Evolutionary conservation across 2,113 vertebrate species (phyloP).

Genomic region (Vimba vimba): DNA sequence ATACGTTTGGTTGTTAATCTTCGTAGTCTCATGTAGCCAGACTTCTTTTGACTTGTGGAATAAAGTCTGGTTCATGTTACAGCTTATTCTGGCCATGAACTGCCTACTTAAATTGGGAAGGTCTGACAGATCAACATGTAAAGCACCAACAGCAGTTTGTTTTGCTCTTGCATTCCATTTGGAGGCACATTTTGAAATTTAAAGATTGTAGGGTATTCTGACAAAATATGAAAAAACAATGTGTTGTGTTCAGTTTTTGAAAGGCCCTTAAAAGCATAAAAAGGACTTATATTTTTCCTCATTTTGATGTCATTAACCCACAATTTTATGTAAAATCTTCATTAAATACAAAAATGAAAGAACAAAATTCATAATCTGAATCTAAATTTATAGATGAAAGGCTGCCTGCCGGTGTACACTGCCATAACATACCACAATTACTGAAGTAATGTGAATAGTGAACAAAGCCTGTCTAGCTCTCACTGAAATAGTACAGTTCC

Average conservation of each 20-base stretch:
- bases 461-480: background rate
- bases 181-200: background rate
- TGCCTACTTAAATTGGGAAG: too few species aligned
- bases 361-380: background rate
- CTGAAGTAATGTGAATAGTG: background rate
- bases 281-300: background rate
- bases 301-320: background rate
- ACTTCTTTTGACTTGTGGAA: background rate
- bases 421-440: background rate
- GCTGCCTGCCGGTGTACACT: background rate
- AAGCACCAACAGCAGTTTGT: background rate
- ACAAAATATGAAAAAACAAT: too few species aligned
- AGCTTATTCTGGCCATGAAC: background rate
- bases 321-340: background rate
- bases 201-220: too few species aligned
- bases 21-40: background rate
- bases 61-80: background rate
- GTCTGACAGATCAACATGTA: background rate
- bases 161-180: background rate
- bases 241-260: too few species aligned
- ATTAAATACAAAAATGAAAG: background rate
- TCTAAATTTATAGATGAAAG: conserved; percentile 1
- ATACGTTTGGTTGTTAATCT: background rate
- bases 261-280: background rate
- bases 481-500: background rate